phyloP scores from a whole-genome alignment of 2,888 invertebrate species.

The Sepiola atlantica region DNA sequence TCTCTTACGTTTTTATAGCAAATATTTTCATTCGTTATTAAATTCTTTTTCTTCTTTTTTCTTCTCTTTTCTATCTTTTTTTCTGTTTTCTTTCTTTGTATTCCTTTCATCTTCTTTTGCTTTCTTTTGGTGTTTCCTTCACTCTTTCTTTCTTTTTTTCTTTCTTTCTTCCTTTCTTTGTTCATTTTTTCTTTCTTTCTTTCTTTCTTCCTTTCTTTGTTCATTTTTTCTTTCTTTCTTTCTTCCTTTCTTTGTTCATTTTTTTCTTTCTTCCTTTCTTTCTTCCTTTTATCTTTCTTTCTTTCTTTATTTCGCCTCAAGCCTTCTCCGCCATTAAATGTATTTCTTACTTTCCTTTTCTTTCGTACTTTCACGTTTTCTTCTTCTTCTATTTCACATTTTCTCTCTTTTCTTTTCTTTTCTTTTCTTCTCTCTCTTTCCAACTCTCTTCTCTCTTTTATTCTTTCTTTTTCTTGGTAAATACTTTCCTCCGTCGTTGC shows the following conservation, averaged over 20 bases:
- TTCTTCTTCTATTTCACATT: background rate
- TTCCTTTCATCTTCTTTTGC: background rate
- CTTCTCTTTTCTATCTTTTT: background rate
- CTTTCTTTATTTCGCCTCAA: background rate
- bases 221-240: slow-evolving; percentile 15
- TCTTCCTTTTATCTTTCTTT: background rate
- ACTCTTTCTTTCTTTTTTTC: background rate
- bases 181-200: too few species aligned
- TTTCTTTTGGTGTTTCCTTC: background rate
- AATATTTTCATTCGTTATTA: too few species aligned
- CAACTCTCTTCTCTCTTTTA: too few species aligned
- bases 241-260: background rate
- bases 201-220: background rate
- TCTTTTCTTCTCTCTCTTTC: background rate
- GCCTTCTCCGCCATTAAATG: background rate
- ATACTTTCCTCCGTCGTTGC: background rate
- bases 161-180: background rate
- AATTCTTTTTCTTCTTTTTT: background rate
- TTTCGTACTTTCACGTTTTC: background rate
- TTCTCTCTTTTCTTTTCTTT: background rate
- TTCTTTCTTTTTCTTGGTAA: background rate
- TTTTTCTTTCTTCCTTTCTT: too few species aligned
- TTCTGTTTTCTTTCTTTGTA: background rate
- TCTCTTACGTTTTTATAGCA: too few species aligned
- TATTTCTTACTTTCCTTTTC: background rate